These are phyloP conservation scores for Eidolon dupreanum DNA, from an alignment of 2,797 vertebrate genomes.

Conservation along the genomic window DNA sequence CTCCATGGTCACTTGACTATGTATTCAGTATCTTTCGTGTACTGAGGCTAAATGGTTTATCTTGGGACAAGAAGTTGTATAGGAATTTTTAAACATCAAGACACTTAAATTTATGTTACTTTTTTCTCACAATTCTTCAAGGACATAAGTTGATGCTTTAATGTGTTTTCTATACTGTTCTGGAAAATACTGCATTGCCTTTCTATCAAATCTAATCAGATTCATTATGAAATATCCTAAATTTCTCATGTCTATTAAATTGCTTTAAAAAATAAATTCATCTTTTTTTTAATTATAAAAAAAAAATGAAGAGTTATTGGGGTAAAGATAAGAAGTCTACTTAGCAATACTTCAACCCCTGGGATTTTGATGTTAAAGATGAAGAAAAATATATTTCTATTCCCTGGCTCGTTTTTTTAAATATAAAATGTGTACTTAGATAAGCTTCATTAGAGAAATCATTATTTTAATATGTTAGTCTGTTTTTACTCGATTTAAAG, in stretches of 20 bases:
- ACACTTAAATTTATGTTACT: constrained; percentile 32
- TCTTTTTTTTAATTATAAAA: not conserved
- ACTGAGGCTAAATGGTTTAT: not conserved
- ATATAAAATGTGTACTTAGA: not conserved
- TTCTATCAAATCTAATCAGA: not conserved
- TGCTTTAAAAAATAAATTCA: not conserved
- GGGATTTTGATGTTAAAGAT: not conserved
- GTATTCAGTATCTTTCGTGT: not conserved
- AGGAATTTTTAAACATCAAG: constrained; percentile 29
- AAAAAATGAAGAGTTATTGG: not conserved
- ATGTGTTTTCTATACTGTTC: not conserved
- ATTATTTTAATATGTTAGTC: constrained; percentile 8
- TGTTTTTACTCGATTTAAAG: constrained; percentile 46
- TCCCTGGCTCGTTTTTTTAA: not conserved
- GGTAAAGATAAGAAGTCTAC: not conserved
- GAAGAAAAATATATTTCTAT: constrained; percentile 23
- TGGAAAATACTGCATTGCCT: not conserved
- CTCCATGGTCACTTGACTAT: not conserved
- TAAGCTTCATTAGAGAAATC: constrained; percentile 42
- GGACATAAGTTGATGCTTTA: not conserved
- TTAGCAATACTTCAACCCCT: not conserved
- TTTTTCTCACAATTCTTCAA: not conserved
- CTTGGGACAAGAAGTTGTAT: not conserved
- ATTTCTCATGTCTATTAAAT: not conserved
- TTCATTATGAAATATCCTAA: not conserved